phyloP scores from a whole-genome alignment of 2,888 invertebrate genomes.

The Dioctria linearis region DNA sequence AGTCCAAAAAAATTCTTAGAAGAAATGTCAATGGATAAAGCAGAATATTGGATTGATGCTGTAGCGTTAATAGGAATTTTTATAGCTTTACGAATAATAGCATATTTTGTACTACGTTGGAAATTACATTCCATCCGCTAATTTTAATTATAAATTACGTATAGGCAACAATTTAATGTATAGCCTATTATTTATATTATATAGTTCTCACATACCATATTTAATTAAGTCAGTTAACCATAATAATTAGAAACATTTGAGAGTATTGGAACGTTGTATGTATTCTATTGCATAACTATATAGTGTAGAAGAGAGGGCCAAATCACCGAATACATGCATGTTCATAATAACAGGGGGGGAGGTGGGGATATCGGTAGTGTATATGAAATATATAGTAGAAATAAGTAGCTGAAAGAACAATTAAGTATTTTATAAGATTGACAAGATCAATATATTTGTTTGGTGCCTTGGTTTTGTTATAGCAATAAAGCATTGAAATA shows the following conservation, averaged over 20 bases:
- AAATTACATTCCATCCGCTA: conserved; percentile 77
- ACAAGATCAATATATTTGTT: conserved; percentile 31
- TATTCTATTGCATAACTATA: not conserved
- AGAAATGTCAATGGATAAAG: conserved; percentile 86
- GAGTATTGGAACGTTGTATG: not conserved
- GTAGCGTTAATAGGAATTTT: conserved; percentile 87
- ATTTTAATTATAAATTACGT: conserved; percentile 53
- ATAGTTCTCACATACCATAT: not conserved
- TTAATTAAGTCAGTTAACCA: not conserved
- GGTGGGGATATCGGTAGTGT: conserved; percentile 34
- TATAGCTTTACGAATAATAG: conserved; percentile 82
- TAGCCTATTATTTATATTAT: too few species aligned
- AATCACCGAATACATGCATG: not conserved
- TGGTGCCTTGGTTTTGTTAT: conserved; percentile 40
- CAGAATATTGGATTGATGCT: conserved; percentile 87
- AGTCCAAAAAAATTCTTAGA: conserved; percentile 87
- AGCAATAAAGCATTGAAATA: conserved; percentile 8
- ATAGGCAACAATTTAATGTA: not conserved
- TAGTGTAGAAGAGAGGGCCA: not conserved
- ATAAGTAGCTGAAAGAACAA: conserved; percentile 1
- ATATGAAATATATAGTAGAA: not conserved
- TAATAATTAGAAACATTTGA: not conserved
- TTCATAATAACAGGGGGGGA: not conserved
- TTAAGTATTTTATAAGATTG: conserved; percentile 24
- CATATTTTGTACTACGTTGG: conserved; percentile 87